These are phyloP conservation scores for Melanotaenia boesemani DNA, from an alignment of 2,797 vertebrate genomes.

Conservation along the genomic window DNA sequence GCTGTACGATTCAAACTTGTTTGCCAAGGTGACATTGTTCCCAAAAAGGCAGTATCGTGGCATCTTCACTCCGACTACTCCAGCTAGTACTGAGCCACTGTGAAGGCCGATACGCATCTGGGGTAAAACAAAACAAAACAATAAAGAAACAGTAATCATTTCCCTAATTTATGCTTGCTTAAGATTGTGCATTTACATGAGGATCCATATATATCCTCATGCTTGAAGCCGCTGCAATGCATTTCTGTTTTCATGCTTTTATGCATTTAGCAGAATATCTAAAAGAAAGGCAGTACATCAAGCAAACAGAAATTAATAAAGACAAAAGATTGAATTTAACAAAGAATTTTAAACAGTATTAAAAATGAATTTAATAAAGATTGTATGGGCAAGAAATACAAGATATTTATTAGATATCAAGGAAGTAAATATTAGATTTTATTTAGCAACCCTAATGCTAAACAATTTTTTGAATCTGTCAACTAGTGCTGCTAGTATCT, in stretches of 20 bases:
- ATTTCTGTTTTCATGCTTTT: neutral
- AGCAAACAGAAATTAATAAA: neutral
- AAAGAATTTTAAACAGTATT: neutral
- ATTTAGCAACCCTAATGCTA: neutral
- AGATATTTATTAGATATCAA: neutral
- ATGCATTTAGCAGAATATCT: neutral
- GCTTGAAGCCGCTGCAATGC: neutral
- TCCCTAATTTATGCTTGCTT: neutral
- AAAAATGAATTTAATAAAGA: neutral
- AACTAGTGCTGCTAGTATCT: neutral
- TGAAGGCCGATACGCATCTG: slow-evolving; percentile 99
- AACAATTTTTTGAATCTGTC: neutral
- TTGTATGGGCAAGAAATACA: neutral
- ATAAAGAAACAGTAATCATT: neutral
- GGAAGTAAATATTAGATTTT: neutral
- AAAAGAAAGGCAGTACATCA: neutral
- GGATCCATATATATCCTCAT: neutral
- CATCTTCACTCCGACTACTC: slow-evolving; percentile 98
- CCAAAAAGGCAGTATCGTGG: slow-evolving; percentile 99
- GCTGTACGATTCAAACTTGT: slow-evolving; percentile 98
- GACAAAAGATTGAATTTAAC: neutral
- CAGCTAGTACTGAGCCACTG: slow-evolving; percentile 95
- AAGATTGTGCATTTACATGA: neutral
- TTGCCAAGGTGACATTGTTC: slow-evolving; percentile 97
- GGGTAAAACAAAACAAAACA: neutral